A percentile compares a stretch with the other conserved stretches of the same genome.
phyloP scores from a whole-genome alignment of 2,888 invertebrate species.

The Serripes groenlandicus region DNA sequence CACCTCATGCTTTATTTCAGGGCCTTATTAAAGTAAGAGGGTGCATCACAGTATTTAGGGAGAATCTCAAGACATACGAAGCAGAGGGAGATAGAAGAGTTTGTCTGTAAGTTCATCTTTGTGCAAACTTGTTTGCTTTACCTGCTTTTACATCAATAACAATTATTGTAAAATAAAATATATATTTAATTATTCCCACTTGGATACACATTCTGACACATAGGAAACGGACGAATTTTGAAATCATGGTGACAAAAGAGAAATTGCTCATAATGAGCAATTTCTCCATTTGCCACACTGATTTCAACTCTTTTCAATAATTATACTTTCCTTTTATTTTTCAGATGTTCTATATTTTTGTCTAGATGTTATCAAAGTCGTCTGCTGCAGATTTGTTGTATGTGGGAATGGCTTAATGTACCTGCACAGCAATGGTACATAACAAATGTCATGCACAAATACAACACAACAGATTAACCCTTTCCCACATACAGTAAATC shows the following conservation, averaged over 20 bases:
- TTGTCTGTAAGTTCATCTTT: slow-evolving; percentile 10
- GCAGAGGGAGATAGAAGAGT: slow-evolving; percentile 16
- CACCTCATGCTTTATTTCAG: too few relatives aligned
- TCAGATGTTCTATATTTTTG: too few relatives aligned
- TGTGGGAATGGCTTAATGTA: neutral
- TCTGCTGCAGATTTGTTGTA: neutral
- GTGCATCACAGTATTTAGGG: slow-evolving; percentile 33
- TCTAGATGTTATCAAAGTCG: neutral
- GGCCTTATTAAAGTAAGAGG: slow-evolving; percentile 29
- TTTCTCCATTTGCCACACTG: neutral
- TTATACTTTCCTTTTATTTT: too few relatives aligned
- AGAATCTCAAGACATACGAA: slow-evolving; percentile 7
- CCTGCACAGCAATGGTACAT: too few relatives aligned
- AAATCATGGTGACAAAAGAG: neutral
- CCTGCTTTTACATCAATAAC: too few relatives aligned
- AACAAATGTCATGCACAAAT: too few relatives aligned
- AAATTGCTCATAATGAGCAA: neutral
- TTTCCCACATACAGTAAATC: too few relatives aligned
- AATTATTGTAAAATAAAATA: too few relatives aligned
- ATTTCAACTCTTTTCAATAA: neutral
- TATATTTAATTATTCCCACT: too few relatives aligned
- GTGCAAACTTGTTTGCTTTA: too few relatives aligned
- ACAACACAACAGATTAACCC: too few relatives aligned
- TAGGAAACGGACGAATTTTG: neutral
- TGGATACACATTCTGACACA: too few relatives aligned